Evolutionary conservation across 2,113 vertebrate genomes (phyloP), one percentile per base, ranked within the genome.

Genomic region (Zosterops japonicus): DNA sequence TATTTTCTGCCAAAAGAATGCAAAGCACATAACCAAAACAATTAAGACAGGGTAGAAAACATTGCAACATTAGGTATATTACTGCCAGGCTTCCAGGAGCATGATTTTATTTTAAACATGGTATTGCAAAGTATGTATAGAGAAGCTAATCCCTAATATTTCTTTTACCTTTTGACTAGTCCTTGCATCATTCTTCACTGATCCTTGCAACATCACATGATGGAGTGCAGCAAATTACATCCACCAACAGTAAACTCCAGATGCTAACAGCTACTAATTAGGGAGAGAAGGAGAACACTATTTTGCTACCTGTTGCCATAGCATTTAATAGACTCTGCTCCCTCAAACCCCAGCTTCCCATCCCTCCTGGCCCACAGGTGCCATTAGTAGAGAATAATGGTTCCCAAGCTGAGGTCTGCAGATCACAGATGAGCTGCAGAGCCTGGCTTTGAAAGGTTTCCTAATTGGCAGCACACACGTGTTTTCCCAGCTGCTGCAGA

Each of bases 221-320:
- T 6, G 9, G 49, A 87, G n/a, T 25, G 56, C 53, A 82, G 80
- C 65, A 92, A 83, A 95, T 95, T 75, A 71, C 46, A 93, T 46
- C 52, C 42, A 85, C 57, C 61, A 86, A 70, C 55, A 90, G 80
- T 11, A 72, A 90, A 87, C 56, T 93, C 85, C 83, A 90, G 92
- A 83, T 89, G 79, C 75, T 94, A 95, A 93, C 88, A 94, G 52
- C 79, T 81, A 71, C 90, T 93, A 95, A 96, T 93, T 93, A 96
- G 44, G 71, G 71, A 86, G 76, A 84, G 72, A 83, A 28, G 47
- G 56, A 92, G 49, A 94, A 61, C 3, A 8, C 52, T 84, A 33
- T 74, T 96, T 90, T 90, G 71, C 80, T 83, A 95, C 94, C 93
- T 95, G 86, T 93, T 96, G 76, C 90, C 94, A 92, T 93, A 94